Percentiles rank a stretch among this genome's conserved stretches.
Evolutionary conservation across 2,888 invertebrate genomes (phyloP).

Genomic region (Cosmia trapezina): DNA sequence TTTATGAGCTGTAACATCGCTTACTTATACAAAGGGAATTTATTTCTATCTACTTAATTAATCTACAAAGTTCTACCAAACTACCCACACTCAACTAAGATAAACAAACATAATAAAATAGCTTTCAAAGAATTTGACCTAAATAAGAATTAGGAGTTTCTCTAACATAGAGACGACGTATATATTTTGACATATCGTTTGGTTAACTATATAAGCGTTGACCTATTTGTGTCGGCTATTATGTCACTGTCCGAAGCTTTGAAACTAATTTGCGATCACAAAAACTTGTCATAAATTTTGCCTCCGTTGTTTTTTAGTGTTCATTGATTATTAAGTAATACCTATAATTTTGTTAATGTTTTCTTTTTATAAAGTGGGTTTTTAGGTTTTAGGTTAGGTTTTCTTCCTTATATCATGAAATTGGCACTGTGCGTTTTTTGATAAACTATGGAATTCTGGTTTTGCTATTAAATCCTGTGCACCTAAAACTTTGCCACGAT

Average conservation of each 20-base stretch:
- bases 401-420: not conserved
- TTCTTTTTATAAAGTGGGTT: not conserved
- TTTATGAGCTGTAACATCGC: not conserved
- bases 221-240: conserved; percentile 46
- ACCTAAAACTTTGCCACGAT: too few relatives aligned
- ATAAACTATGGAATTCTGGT: too few relatives aligned
- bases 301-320: conserved; percentile 15
- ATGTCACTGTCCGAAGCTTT: conserved; percentile 40
- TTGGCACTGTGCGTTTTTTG: too few relatives aligned
- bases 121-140: conserved; percentile 41
- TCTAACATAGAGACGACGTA: conserved; percentile 26
- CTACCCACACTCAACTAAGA: too few relatives aligned
- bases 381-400: not conserved
- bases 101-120: conserved; percentile 48
- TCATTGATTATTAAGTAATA: not conserved
- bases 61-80: conserved; percentile 17
- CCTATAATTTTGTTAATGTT: too few relatives aligned
- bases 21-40: conserved; percentile 5
- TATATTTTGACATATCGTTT: conserved; percentile 35
- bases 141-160: conserved; percentile 37
- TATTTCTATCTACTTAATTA: conserved; percentile 9
- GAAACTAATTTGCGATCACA: conserved; percentile 46
- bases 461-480: too few relatives aligned
- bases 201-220: conserved; percentile 34
- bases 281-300: conserved; percentile 37